Evolutionary conservation across 2,797 vertebrate species (phyloP), one percentile per base, ranked within the genome.

Genomic region (Martes flavigula): DNA sequence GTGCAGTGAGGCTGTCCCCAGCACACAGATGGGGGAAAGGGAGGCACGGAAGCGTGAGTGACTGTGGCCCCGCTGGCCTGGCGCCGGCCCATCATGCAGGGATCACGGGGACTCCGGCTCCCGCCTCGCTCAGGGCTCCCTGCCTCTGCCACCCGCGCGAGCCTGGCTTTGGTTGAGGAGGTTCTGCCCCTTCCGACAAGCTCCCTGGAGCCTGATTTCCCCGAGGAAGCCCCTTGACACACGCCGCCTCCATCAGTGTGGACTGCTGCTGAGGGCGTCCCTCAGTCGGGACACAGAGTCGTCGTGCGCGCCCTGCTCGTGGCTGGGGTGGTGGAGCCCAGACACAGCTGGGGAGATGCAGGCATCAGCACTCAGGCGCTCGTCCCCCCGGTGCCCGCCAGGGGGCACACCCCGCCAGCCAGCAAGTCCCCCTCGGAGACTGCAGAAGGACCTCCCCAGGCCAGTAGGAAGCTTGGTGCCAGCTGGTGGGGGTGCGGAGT

Each of bases 291-390:
- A 30, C 0, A 13, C 51, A 11, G 4, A 38, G 86, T 66, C 15
- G 18, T 0, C 43, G 3, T 0, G 43, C 20, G 43, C 14, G 4
- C 54, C 54, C 14, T 0, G 3, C 51, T 1, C 2, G 0, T 23
- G 27, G 48, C 32, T 14, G 3, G 30, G 18, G 43, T 21, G 32
- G 72, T 3, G 14, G 40, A 40, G 23, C 70, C 70, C 40, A 43
- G 23, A 40, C 12, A 3, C 70, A 27, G 7, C 35, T 25, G 21
- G 21, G 68, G 11, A 72, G 35, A 72, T 38, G 21, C 5, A 2
- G 68, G 21, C 21, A 3, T 14, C 4, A 4, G 38, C 35, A 14
- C 70, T 27, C 7, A 4, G 40, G 40, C 9, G 14, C 14, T 18
- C 2, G 4, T 13, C 1, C 13, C 38, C 7, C 40, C 7, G 7